Percentiles rank a stretch among this genome's conserved stretches.
These are phyloP conservation scores for Scalopus aquaticus DNA, from an alignment of 2,113 vertebrate genomes.

Conservation along the genomic window DNA sequence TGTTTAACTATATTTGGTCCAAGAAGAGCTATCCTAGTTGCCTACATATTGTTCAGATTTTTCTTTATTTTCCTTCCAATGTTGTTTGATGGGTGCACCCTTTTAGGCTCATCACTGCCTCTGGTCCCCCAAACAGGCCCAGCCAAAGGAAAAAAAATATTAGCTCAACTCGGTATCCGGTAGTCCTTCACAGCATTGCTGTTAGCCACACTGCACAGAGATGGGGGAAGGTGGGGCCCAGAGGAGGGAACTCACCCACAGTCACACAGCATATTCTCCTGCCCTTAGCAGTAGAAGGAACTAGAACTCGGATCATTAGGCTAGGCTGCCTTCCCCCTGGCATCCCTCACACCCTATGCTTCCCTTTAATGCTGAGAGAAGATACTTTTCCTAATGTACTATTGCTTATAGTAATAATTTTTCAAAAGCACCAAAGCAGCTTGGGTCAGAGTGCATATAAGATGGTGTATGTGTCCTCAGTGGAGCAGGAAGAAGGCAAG, in stretches of 20 bases:
- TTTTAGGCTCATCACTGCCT: background rate
- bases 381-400: background rate
- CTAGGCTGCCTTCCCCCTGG: background rate
- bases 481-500: background rate
- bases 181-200: background rate
- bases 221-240: background rate
- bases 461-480: background rate
- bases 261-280: background rate
- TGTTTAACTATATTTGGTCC: slow-evolving; percentile 72
- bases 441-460: background rate
- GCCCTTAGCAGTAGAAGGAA: background rate
- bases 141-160: background rate
- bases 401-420: background rate
- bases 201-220: background rate
- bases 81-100: background rate
- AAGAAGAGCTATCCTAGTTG: slow-evolving; percentile 51
- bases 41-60: slow-evolving; percentile 24
- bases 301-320: background rate
- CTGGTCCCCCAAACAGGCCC: background rate
- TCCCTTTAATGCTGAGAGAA: background rate
- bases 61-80: slow-evolving; percentile 37
- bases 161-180: background rate
- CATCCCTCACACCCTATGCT: background rate
- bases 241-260: background rate
- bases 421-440: background rate